These are phyloP conservation scores for Nothoprocta pentlandii DNA, from an alignment of 2,113 vertebrate genomes.

Conservation along the genomic window DNA sequence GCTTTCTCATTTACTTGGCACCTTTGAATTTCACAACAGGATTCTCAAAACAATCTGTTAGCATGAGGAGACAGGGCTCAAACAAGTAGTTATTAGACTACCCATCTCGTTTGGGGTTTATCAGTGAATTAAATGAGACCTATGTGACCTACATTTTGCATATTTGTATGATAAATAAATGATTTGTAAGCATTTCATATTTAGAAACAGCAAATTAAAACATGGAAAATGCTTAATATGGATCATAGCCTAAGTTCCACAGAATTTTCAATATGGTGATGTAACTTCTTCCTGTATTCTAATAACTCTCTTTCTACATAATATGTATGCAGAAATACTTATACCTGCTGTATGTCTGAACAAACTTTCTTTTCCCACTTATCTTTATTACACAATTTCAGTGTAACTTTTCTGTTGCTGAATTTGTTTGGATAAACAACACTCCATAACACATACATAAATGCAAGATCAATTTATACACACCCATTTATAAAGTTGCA, in stretches of 20 bases:
- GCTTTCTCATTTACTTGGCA: neutral
- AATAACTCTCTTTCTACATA: neutral
- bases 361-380: neutral
- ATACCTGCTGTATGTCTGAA: neutral
- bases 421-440: constrained; percentile 76
- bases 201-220: neutral
- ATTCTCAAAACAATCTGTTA: neutral
- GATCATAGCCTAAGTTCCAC: neutral
- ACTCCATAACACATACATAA: constrained; percentile 31
- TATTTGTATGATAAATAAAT: neutral
- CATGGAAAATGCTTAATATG: neutral
- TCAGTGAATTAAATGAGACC: neutral
- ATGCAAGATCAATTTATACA: constrained; percentile 14
- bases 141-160: neutral
- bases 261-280: constrained; percentile 49
- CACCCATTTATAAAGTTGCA: constrained; percentile 18
- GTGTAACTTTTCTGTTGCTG: neutral
- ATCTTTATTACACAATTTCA: neutral
- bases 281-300: neutral
- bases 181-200: neutral
- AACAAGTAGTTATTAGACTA: neutral
- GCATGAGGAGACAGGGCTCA: neutral
- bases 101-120: neutral
- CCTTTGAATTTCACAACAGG: neutral
- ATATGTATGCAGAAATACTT: neutral